Evolutionary conservation across 2,113 vertebrate species (phyloP).

Genomic region (Fukomys damarensis): DNA sequence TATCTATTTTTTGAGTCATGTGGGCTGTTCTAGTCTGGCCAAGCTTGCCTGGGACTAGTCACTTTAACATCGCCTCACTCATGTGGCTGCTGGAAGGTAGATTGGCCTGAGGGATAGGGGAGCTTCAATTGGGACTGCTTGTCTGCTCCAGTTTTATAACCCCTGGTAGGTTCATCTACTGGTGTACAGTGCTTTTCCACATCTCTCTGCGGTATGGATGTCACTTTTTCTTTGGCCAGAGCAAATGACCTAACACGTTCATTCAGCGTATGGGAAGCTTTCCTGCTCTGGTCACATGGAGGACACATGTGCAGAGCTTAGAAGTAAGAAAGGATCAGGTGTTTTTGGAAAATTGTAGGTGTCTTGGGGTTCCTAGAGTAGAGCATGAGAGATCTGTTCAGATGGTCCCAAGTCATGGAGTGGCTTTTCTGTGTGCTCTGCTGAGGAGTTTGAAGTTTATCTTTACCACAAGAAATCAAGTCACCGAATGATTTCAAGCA

Average conservation of each 20-base stretch:
- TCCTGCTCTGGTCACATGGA: neutral
- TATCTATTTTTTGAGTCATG: neutral
- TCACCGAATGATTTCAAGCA: neutral
- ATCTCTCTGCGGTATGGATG: neutral
- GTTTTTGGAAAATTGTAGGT: neutral
- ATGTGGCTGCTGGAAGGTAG: neutral
- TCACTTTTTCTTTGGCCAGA: constrained; percentile 35
- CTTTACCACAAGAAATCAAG: neutral
- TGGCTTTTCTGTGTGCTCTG: neutral
- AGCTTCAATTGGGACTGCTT: neutral
- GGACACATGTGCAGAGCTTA: neutral
- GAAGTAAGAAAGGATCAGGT: neutral
- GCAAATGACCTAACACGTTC: neutral
- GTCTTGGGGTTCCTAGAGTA: neutral
- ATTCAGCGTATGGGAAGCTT: neutral
- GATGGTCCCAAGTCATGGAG: neutral
- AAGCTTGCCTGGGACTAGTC: neutral
- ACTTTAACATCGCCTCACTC: neutral
- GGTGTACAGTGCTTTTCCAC: neutral
- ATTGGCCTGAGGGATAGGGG: neutral
- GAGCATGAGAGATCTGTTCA: neutral
- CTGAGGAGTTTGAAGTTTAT: neutral
- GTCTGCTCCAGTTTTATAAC: neutral
- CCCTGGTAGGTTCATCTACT: neutral
- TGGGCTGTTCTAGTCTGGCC: neutral